Evolutionary conservation across 2,888 invertebrate species (phyloP).

Genomic region (Homarus gammarus): DNA sequence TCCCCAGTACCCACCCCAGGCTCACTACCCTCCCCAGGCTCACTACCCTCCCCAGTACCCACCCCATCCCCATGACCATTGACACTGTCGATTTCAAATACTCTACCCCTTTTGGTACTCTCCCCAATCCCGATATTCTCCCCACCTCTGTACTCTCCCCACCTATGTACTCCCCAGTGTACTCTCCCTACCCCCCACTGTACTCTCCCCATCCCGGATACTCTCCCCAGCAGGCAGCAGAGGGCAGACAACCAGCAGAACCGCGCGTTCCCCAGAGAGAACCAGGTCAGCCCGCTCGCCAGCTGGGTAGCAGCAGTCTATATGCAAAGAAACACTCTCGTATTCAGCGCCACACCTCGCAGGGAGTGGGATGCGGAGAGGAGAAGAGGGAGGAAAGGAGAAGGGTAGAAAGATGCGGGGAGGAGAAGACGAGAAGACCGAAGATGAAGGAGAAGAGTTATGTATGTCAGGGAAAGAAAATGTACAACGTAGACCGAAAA

Average conservation of each 20-base stretch:
- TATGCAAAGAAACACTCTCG: slow-evolving; percentile 42
- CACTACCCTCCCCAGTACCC: no score
- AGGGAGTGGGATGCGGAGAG: neutral
- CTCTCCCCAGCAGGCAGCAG: neutral
- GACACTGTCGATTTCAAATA: neutral
- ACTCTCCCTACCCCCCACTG: slow-evolving; percentile 19
- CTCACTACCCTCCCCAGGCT: no score
- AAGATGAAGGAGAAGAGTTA: no score
- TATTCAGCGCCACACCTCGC: slow-evolving; percentile 30
- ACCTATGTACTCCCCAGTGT: no score
- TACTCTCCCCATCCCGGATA: neutral
- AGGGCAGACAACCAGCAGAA: no score
- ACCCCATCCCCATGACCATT: no score
- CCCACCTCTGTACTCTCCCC: no score
- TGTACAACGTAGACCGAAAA: neutral
- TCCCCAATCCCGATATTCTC: neutral
- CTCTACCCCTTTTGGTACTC: neutral
- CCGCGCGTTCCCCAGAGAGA: neutral
- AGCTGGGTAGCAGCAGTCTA: slow-evolving; percentile 32
- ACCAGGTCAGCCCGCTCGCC: slow-evolving; percentile 17
- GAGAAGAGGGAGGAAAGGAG: neutral
- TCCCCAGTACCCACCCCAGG: neutral
- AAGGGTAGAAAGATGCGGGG: neutral
- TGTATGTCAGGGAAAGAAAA: neutral
- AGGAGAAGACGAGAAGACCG: neutral